phyloP scores from a whole-genome alignment of 2,113 vertebrate genomes.

The Protobothrops flavoviridis region DNA sequence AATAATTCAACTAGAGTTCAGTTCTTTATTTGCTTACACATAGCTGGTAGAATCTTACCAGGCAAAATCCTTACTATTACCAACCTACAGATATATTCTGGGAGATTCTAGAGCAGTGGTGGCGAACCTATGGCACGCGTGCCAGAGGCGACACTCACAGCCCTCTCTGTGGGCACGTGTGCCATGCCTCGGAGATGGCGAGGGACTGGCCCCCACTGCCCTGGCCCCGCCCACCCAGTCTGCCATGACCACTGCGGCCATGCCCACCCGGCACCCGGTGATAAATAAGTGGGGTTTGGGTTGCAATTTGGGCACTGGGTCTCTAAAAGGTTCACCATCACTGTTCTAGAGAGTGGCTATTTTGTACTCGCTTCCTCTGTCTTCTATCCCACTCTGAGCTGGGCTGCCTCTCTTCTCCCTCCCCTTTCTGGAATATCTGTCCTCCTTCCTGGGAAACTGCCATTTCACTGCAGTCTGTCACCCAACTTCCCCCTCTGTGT shows the following conservation, averaged over 20 bases:
- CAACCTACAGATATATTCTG: not conserved
- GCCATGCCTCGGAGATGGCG: too few species aligned
- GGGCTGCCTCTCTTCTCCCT: not conserved
- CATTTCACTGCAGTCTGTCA: not conserved
- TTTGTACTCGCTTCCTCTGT: not conserved
- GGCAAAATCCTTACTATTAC: not conserved
- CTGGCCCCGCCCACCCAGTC: too few species aligned
- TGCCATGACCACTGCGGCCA: too few species aligned
- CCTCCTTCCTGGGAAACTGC: not conserved
- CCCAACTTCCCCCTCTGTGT: not conserved
- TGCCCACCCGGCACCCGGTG: too few species aligned
- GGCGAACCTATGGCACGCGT: too few species aligned
- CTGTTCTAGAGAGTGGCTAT: not conserved
- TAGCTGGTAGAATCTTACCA: not conserved
- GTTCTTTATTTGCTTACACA: not conserved
- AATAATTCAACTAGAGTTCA: not conserved
- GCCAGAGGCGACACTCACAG: too few species aligned
- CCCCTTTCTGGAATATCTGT: not conserved
- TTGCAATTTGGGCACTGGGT: too few species aligned
- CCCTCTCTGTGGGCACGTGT: too few species aligned
- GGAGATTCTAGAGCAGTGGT: not conserved
- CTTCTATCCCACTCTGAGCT: not conserved
- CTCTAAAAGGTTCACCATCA: too few species aligned
- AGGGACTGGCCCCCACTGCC: too few species aligned
- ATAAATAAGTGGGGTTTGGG: too few species aligned